Base-by-base conservation (phyloP, 1,140 invertebrate genomes). In the Globodera ellingtonae region DNA sequence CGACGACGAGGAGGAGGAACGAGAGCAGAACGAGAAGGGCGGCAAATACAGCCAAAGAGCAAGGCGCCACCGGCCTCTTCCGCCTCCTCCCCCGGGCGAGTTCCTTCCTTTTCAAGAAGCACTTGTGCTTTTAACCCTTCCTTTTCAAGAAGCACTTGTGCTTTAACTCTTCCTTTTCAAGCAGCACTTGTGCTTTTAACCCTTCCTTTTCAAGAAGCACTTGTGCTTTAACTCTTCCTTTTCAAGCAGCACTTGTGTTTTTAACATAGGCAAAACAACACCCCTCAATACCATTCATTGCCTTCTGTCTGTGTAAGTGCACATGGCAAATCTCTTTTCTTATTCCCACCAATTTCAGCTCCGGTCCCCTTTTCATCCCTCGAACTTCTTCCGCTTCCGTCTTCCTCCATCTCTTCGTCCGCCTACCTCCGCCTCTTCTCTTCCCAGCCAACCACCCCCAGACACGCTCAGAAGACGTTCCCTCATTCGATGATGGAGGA, bases 381-480 rank as follows among this genome's bases (percentile, higher is more conserved):
- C 9, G 67, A 62, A 10, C 15, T 62, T 6, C 21, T 77, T 6
- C 18, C 59, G 4, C 69, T 67, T 77, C 44, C 75, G 48, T n/a
- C 56, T 21, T 9, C 75, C 4, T 77, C 62, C 9, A 70, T 46
- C 65, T 35, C 21, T 9, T 69, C 59, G 4, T 67, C 67, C 8
- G 24, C 75, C 21, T 62, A 56, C 15, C 47, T 77, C 21, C 48
- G 75, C 48, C 24, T 48, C 10, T 77, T 62, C 24, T 62, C 44
- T 5, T 77, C 75, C 48, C 75, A 77, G 62, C 75, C 75, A 3
- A 67, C 59, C 65, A 77, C 62, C 44, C 75, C 75, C 4, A 24
- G 75, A n/a, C 52, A 77, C 48, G 62, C n/a, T 15, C 75, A 77
- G 9, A 69, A 48, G 65, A 65, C 47, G 48, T 77, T 77, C 69